Evolutionary conservation across 2,797 vertebrate species (phyloP).

Genomic region (Thaleichthys pacificus): DNA sequence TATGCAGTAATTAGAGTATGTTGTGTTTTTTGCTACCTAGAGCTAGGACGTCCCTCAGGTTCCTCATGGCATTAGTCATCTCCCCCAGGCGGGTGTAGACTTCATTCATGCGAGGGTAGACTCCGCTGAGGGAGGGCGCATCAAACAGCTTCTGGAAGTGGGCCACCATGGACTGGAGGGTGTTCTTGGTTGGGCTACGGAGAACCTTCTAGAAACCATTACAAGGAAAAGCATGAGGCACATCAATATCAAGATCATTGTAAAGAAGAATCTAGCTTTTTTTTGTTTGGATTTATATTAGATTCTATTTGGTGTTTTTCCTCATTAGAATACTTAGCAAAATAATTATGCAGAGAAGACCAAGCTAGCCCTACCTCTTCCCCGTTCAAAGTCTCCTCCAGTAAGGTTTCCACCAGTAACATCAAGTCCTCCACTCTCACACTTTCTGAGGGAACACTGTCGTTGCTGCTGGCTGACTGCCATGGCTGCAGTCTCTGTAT

Average conservation of each 20-base stretch:
- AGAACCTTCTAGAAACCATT: conserved; percentile 62
- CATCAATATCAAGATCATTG: neutral
- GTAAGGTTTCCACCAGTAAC: conserved; percentile 78
- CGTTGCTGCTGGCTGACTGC: conserved; percentile 50
- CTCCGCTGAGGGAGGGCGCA: conserved; percentile 77
- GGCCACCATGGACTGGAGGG: conserved; percentile 80
- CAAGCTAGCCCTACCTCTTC: conserved; percentile 33
- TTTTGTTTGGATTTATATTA: neutral
- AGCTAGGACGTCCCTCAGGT: conserved; percentile 79
- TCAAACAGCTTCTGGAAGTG: conserved; percentile 93
- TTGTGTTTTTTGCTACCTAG: conserved; percentile 68
- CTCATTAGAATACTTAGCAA: neutral
- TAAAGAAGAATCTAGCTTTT: neutral
- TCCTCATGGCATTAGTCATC: conserved; percentile 83
- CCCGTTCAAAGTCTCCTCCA: conserved; percentile 74
- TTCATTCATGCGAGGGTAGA: conserved; percentile 89
- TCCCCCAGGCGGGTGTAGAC: conserved; percentile 86
- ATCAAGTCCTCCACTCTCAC: conserved; percentile 82
- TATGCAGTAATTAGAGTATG: no score
- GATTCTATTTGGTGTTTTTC: neutral
- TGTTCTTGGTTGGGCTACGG: conserved; percentile 68
- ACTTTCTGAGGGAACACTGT: conserved; percentile 44
- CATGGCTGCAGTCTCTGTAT: conserved; percentile 72
- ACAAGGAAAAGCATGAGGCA: conserved; percentile 18
- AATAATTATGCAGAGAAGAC: neutral